A percentile compares a stretch with the other conserved stretches of the same genome.
Conservation (phyloP, 92 coral and sea anemone genomes). For the Zoanthus solanderi region DNA sequence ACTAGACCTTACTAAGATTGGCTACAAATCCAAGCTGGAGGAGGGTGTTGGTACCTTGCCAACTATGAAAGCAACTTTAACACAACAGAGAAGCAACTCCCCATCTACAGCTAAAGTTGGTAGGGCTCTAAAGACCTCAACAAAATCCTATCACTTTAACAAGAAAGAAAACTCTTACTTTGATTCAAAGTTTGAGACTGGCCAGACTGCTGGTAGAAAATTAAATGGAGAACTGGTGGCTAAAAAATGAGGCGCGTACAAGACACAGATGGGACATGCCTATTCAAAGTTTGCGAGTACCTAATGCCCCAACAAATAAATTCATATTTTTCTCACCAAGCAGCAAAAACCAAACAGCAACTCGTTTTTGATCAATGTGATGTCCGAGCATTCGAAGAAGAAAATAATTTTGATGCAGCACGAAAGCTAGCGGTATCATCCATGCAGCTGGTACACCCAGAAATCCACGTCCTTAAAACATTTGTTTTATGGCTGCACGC, state of each 20-base stretch:
- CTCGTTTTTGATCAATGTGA: background rate
- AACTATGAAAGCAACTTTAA: slow-evolving; percentile 6
- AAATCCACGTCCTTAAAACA: background rate
- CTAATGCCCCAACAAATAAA: slow-evolving; percentile 34
- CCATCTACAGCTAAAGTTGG: background rate
- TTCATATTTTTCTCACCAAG: slow-evolving; percentile 20
- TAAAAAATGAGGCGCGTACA: slow-evolving; percentile 28
- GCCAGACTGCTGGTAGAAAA: slow-evolving; percentile 9
- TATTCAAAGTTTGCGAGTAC: slow-evolving; percentile 25
- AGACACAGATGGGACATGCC: slow-evolving; percentile 23
- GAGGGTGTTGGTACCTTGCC: slow-evolving; percentile 30
- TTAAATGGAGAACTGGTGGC: slow-evolving; percentile 13
- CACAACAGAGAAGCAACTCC: slow-evolving; percentile 14
- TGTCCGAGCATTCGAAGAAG: background rate
- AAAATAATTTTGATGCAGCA: background rate
- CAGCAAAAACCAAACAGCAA: slow-evolving; percentile 1
- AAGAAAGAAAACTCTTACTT: slow-evolving; percentile 9
- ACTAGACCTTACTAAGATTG: slow-evolving; percentile 55
- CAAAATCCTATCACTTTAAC: background rate
- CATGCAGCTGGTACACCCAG: background rate
- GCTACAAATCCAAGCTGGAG: slow-evolving; percentile 53
- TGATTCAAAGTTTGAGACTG: slow-evolving; percentile 3
- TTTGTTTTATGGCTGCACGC: background rate
- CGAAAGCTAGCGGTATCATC: background rate
- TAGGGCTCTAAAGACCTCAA: background rate